Conservation (phyloP, 2,797 vertebrate species). For the Microcaecilia unicolor region DNA sequence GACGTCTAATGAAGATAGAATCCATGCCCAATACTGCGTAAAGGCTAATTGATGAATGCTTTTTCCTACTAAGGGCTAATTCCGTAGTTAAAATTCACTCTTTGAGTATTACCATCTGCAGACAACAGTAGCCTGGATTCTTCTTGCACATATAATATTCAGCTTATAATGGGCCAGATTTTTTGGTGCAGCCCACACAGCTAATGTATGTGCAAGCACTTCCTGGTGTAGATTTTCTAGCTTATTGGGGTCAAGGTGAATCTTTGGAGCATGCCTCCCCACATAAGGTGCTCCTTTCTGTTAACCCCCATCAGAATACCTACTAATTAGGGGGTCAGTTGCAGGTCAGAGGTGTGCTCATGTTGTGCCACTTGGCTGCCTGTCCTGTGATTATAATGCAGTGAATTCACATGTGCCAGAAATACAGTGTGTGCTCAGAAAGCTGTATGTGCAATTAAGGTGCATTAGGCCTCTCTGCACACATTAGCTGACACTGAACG, state of each 20-base stretch:
- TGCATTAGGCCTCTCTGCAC: slow-evolving; percentile 34
- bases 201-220: slow-evolving; percentile 34
- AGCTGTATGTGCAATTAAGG: slow-evolving; percentile 45
- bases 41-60: slow-evolving; percentile 8
- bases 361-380: slow-evolving; percentile 26
- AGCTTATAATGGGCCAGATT: slow-evolving; percentile 6
- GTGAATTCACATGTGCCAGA: slow-evolving; percentile 42
- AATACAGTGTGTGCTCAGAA: slow-evolving; percentile 43
- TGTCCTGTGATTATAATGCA: slow-evolving; percentile 32
- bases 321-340: slow-evolving; percentile 57
- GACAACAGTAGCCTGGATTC: slow-evolving; percentile 8
- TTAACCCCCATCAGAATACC: slow-evolving; percentile 34
- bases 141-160: neutral
- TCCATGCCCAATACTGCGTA: neutral
- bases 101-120: neutral
- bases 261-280: neutral
- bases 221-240: slow-evolving; percentile 43
- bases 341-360: slow-evolving; percentile 47
- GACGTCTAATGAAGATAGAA: too few species aligned
- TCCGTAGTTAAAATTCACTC: slow-evolving; percentile 6
- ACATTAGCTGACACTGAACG: slow-evolving; percentile 47
- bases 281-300: slow-evolving; percentile 12
- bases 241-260: slow-evolving; percentile 34
- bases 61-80: slow-evolving; percentile 17
- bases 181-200: slow-evolving; percentile 15